A percentile compares a stretch with the other conserved stretches of the same genome.
These are phyloP conservation scores for Henricia sp. DNA, from an alignment of 53 echinoderm and acorn worm species.

Conservation along the genomic window DNA sequence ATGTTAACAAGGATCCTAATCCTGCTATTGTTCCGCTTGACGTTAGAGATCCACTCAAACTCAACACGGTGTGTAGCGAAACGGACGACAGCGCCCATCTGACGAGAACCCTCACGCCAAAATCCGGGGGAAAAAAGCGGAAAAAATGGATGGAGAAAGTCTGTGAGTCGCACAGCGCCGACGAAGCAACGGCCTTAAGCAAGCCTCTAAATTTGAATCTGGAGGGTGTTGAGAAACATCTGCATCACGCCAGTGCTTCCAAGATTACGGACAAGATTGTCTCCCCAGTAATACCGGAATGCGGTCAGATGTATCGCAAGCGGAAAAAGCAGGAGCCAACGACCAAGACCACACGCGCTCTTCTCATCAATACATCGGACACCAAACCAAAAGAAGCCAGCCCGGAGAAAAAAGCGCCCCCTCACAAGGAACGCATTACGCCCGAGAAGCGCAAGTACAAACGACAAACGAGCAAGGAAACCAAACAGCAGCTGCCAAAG, in stretches of 20 bases:
- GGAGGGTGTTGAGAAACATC: background rate
- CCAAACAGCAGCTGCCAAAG: slow-evolving; percentile 72
- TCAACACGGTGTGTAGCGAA: slow-evolving; percentile 78
- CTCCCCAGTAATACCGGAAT: slow-evolving; percentile 92
- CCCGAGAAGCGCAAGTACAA: slow-evolving; percentile 69
- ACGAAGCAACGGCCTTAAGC: slow-evolving; percentile 15
- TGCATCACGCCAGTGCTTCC: slow-evolving; percentile 19
- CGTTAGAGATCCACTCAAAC: slow-evolving; percentile 84
- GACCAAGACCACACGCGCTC: slow-evolving; percentile 72
- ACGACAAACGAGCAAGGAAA: slow-evolving; percentile 77
- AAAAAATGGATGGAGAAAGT: slow-evolving; percentile 65
- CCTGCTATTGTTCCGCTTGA: slow-evolving; percentile 92
- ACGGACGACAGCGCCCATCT: slow-evolving; percentile 56
- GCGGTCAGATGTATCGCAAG: slow-evolving; percentile 32
- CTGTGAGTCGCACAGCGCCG: slow-evolving; percentile 44
- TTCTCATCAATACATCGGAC: slow-evolving; percentile 62
- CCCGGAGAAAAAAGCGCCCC: slow-evolving; percentile 12
- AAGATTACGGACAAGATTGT: slow-evolving; percentile 90
- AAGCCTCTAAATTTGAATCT: slow-evolving; percentile 43
- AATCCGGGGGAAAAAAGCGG: slow-evolving; percentile 73
- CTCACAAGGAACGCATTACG: slow-evolving; percentile 23
- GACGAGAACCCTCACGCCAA: slow-evolving; percentile 67
- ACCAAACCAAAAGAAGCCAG: slow-evolving; percentile 1
- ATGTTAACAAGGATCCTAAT: slow-evolving; percentile 89
- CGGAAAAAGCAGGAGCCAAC: slow-evolving; percentile 87